These are phyloP conservation scores for Steromphala cineraria DNA, from an alignment of 2,888 invertebrate genomes.

Conservation along the genomic window DNA sequence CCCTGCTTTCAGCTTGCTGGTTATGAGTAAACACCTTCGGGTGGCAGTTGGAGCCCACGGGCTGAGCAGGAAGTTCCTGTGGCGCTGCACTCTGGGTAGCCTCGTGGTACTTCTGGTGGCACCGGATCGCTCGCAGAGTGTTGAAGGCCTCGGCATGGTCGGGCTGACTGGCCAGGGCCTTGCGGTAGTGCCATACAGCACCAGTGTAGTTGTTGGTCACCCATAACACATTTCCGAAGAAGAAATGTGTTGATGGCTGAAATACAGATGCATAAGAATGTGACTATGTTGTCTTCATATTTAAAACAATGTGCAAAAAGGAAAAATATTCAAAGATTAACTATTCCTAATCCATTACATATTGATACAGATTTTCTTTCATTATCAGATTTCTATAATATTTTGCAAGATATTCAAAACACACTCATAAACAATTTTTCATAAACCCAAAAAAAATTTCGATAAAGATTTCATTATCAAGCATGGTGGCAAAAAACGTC, in stretches of 20 bases:
- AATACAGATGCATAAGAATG: too few species aligned
- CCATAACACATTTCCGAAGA: slow-evolving; percentile 81
- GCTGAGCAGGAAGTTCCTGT: slow-evolving; percentile 49
- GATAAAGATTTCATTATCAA: too few species aligned
- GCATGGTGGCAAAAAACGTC: too few species aligned
- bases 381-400: too few species aligned
- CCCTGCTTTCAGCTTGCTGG: slow-evolving; percentile 65
- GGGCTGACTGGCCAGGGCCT: slow-evolving; percentile 69
- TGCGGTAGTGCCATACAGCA: slow-evolving; percentile 71
- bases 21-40: slow-evolving; percentile 32
- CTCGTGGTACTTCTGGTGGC: slow-evolving; percentile 70
- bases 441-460: too few species aligned
- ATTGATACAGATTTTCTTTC: too few species aligned
- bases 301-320: too few species aligned
- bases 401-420: too few species aligned
- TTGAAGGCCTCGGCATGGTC: slow-evolving; percentile 62
- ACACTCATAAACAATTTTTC: too few species aligned
- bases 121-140: slow-evolving; percentile 70
- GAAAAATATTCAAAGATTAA: too few species aligned
- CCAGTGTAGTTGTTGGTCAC: slow-evolving; percentile 79
- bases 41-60: slow-evolving; percentile 43
- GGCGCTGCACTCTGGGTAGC: slow-evolving; percentile 67
- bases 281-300: too few species aligned
- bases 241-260: slow-evolving; percentile 84
- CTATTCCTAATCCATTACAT: too few species aligned